Percentiles rank a stretch among this genome's conserved stretches.
phyloP scores from a whole-genome alignment of 2,888 invertebrate genomes.

The Dorcus parallelipipedus region DNA sequence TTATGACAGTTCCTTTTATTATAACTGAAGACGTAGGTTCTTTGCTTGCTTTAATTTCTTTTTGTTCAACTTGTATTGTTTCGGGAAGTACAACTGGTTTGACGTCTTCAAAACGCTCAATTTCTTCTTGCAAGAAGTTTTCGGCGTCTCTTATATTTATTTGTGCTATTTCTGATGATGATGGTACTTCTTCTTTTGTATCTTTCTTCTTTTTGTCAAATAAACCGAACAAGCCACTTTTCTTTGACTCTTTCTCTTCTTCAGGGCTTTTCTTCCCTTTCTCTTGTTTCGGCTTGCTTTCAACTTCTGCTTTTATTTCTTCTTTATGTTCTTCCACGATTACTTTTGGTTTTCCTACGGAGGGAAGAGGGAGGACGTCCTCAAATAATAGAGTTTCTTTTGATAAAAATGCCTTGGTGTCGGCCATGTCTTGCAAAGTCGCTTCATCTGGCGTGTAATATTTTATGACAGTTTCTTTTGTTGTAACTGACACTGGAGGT shows the following conservation, averaged over 20 bases:
- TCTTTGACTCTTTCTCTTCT: constrained; percentile 17
- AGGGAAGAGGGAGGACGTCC: constrained; percentile 24
- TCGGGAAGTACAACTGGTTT: background rate
- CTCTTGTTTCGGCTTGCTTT: background rate
- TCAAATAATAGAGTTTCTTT: constrained; percentile 37
- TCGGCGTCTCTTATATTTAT: constrained; percentile 13
- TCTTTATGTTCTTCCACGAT: background rate
- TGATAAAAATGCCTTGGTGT: constrained; percentile 32
- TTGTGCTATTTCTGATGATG: constrained; percentile 5
- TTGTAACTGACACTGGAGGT: background rate
- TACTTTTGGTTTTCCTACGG: background rate
- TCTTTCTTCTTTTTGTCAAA: constrained; percentile 23
- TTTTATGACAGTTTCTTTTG: background rate
- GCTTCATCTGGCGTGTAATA: constrained; percentile 16
- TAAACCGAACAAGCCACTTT: constrained; percentile 27
- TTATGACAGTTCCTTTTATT: background rate
- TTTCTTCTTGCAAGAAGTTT: constrained; percentile 23
- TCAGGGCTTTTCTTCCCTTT: background rate
- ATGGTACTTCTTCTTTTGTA: background rate
- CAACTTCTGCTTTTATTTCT: background rate
- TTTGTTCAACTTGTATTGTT: background rate
- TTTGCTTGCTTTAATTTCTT: background rate
- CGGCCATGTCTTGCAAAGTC: constrained; percentile 32
- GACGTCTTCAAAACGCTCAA: constrained; percentile 23
- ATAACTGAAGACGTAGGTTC: background rate